Evolutionary conservation across 2,888 invertebrate genomes (phyloP), one percentile per base, ranked within the genome.

Genomic region (Mesorhabditis sp.): DNA sequence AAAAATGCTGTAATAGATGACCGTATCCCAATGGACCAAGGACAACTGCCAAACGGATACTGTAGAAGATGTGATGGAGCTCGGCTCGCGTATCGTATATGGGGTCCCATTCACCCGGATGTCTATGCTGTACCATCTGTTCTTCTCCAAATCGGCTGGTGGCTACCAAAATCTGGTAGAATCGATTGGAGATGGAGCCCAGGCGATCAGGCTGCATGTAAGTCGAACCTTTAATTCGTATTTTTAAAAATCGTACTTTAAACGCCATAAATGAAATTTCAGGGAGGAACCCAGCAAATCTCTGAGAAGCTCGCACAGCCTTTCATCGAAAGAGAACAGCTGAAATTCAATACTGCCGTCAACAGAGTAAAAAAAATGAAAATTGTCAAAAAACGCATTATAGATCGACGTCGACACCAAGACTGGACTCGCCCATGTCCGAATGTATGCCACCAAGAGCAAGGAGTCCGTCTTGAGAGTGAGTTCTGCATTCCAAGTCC

Each of bases 121-220:
- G 45, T 75, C 71, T 45, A 74, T 76, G 74, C 67, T 76, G 42
- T 76, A 73, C 58, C 72, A 73, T 63, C 44, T 76, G 61, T 73
- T 71, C 45, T 73, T 73, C 69, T 70, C 73, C 15, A 75, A 76
- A 68, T 69, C 70, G 7, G 75, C 76, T 61, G 76, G 75, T 44
- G 67, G 68, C n/a, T 73, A 68, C 67, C 66, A 72, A 43, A 74
- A 73, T 43, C 63, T 76, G 3, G 69, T 70, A 4, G 73, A 73
- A 13, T 68, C 67, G 45, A 71, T 71, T 45, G 73, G 72, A 4
- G 74, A 74, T 45, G 76, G 76, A 61, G 74, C 74, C 5, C 76
- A 76, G 62, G 72, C 74, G 15, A 66, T 69, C 58, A 50, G 58
- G n/a, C n/a, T 50, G n/a, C 58, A 50, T 50, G 58, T 50, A 50